Conservation (phyloP, 2,113 vertebrate genomes). For the Cygnus buccinator region DNA sequence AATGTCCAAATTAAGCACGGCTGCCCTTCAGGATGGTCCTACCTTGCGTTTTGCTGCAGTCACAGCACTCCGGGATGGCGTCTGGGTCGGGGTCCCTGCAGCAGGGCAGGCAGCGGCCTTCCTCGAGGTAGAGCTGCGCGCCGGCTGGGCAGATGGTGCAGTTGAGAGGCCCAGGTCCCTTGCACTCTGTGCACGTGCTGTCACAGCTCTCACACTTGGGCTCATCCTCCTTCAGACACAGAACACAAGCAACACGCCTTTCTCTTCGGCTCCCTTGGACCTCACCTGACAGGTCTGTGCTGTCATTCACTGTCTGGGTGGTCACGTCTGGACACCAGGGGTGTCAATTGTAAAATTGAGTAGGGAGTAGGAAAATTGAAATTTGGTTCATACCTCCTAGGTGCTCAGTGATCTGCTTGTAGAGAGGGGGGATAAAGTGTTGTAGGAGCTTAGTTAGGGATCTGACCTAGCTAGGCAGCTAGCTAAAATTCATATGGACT, state of each 20-base stretch:
- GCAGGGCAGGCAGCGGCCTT: constrained; percentile 87
- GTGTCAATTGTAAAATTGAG: not conserved
- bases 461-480: not conserved
- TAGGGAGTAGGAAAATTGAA: not conserved
- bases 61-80: constrained; percentile 82
- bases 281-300: not conserved
- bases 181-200: constrained; percentile 85
- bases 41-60: constrained; percentile 82
- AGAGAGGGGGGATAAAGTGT: not conserved
- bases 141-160: constrained; percentile 84
- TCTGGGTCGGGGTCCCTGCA: constrained; percentile 60
- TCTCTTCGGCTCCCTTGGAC: not conserved
- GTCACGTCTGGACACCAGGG: not conserved
- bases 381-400: not conserved
- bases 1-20: too few relatives aligned
- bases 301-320: not conserved
- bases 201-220: constrained; percentile 84
- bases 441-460: not conserved
- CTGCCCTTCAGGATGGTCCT: not conserved
- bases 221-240: constrained; percentile 43
- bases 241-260: not conserved
- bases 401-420: not conserved
- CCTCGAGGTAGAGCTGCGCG: constrained; percentile 77
- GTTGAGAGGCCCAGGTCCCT: constrained; percentile 81
- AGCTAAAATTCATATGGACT: not conserved